phyloP scores from a whole-genome alignment of 2,888 invertebrate species.

The Pseudococcus viburni region DNA sequence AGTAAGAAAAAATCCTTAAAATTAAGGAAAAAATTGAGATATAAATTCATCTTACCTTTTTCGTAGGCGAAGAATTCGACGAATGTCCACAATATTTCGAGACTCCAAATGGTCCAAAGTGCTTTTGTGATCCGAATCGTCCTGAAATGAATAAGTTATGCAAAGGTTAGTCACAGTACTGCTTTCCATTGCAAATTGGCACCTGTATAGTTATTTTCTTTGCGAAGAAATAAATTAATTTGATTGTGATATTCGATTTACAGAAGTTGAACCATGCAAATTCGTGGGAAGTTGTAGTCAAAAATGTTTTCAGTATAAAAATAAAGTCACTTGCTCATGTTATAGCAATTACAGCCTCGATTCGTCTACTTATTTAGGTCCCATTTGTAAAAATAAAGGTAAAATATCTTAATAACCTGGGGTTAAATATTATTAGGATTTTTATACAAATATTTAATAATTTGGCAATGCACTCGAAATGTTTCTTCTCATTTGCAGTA shows the following conservation, averaged over 20 bases:
- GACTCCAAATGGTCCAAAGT: not conserved
- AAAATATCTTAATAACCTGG: not conserved
- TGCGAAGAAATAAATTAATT: not conserved
- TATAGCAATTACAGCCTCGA: not conserved
- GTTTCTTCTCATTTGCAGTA: not conserved
- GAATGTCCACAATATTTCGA: not conserved
- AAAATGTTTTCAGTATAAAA: not conserved
- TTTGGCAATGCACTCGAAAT: too few relatives aligned
- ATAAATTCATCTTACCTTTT: not conserved
- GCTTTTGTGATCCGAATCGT: not conserved
- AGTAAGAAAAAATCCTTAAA: not conserved
- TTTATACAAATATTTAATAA: not conserved
- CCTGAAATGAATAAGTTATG: not conserved
- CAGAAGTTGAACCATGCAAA: not conserved
- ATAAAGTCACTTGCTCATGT: not conserved
- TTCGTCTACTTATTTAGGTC: not conserved
- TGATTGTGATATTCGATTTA: not conserved
- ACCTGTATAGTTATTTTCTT: not conserved
- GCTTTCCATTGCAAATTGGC: not conserved
- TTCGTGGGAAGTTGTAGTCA: not conserved
- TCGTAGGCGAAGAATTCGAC: not conserved
- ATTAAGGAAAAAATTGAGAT: not conserved
- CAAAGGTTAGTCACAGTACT: not conserved
- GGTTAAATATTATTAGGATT: not conserved
- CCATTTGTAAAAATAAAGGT: not conserved